Base-by-base conservation (phyloP, 2,888 invertebrate genomes). In the Polyommatus iphigenia region DNA sequence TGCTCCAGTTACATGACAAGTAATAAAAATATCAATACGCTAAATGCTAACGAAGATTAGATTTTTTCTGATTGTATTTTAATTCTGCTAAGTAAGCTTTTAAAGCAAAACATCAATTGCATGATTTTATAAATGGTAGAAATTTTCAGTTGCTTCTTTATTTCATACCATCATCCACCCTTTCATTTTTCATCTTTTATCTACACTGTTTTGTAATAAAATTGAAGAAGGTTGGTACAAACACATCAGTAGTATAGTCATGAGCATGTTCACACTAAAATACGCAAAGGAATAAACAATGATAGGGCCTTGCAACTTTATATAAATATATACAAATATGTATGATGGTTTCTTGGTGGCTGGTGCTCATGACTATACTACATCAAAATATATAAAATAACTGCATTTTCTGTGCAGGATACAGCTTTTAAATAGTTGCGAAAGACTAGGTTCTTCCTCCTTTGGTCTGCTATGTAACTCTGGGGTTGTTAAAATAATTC, bases 51-150 rank as follows among this genome's bases (percentile, higher is more conserved):
- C 18, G 0, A 36, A 20, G 71, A 71, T 18, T 8, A 18, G 15
- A n/a, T 72, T 72, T 36, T 41, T 71, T 36, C 18, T 71, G 15
- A 32, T 32, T 71, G 71, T 71, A 36, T 6, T 71, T 71, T n/a
- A 15, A 32, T 32, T 18, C 32, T 71, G n/a, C 71, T 32, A 18
- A 71, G 1, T 32, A 71, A 72, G 29, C 10, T 62, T 24, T 6
- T 15, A 32, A 67, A 67, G 29, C 4, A 32, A 67, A 29, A 67
- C 7, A 32, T 29, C 18, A 6, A 29, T 67, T 32, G 29, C 15
- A 67, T 18, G 13, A 32, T 67, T 62, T 29, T 67, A 67, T 29
- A 67, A 67, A 67, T 29, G 24, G 24, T 24, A 24, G 8, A 29
- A 67, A 1, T 67, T 10, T 67, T 13, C 10, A 13, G 20, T 29